Evolutionary conservation across 2,797 vertebrate genomes (phyloP).

Genomic region (Hirundo rustica): DNA sequence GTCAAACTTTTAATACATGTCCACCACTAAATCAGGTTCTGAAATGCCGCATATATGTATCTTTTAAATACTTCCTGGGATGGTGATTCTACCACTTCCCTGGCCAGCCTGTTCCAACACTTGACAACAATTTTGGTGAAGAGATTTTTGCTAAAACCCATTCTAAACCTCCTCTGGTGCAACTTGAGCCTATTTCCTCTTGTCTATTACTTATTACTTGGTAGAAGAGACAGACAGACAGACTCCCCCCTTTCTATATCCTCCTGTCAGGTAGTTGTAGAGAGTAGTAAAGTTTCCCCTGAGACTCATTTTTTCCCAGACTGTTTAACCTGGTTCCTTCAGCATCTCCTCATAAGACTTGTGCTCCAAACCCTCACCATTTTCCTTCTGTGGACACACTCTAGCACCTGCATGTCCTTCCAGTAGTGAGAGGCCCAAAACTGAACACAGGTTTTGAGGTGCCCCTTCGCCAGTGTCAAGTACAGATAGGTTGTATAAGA

Average conservation of each 20-base stretch:
- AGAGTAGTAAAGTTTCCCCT: accelerated
- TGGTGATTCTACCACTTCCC: not conserved
- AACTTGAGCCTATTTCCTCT: not conserved
- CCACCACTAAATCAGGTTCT: not conserved
- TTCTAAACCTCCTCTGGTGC: not conserved
- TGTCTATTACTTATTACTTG: not conserved
- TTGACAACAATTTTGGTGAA: not conserved
- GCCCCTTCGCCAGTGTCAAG: accelerated
- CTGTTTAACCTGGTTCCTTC: not conserved
- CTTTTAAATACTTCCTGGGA: not conserved
- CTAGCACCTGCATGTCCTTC: not conserved
- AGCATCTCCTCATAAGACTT: not conserved
- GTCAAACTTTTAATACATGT: not conserved
- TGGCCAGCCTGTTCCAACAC: not conserved
- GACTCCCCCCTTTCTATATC: accelerated
- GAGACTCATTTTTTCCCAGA: not conserved
- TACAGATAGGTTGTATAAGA: not conserved
- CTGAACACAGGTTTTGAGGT: not conserved
- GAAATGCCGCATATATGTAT: accelerated
- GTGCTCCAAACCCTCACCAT: not conserved
- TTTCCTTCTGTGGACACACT: not conserved
- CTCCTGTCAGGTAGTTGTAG: not conserved
- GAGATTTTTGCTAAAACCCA: not conserved
- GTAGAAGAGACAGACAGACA: not conserved
- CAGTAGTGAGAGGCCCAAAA: not conserved